A percentile compares a stretch with the other conserved stretches of the same genome.
phyloP scores from a whole-genome alignment of 2,888 invertebrate species.

The Azorinus chamasolen region DNA sequence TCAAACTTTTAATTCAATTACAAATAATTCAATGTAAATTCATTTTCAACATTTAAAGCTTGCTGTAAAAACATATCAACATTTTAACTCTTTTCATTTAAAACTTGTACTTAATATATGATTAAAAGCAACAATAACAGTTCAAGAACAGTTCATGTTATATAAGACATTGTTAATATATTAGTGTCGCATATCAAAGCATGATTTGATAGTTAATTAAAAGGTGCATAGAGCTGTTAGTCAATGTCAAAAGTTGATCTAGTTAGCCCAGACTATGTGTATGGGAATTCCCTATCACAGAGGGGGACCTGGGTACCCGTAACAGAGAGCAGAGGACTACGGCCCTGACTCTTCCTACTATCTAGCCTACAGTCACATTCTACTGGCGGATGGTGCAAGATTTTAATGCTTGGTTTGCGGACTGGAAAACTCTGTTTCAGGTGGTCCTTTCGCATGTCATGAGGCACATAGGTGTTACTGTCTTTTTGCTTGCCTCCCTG shows the following conservation, averaged over 20 bases:
- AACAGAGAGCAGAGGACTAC: conserved; percentile 33
- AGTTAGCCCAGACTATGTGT: neutral
- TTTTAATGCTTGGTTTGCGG: conserved; percentile 30
- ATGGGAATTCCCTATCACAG: conserved; percentile 36
- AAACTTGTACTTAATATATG: no score
- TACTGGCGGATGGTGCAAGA: conserved; percentile 36
- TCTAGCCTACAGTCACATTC: conserved; percentile 64
- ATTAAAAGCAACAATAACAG: no score
- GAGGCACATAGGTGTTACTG: neutral
- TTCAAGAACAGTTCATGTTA: no score
- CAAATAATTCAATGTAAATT: no score
- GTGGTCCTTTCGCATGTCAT: conserved; percentile 28
- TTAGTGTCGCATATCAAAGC: no score
- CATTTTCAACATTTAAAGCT: no score
- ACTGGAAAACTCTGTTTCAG: conserved; percentile 33
- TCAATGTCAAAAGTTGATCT: neutral
- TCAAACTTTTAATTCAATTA: no score
- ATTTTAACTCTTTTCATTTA: no score
- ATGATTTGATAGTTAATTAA: no score
- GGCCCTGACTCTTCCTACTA: conserved; percentile 23
- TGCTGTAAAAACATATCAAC: no score
- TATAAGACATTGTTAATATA: no score
- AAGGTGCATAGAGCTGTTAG: neutral
- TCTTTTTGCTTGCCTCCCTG: conserved; percentile 1
- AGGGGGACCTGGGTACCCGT: conserved; percentile 57